phyloP scores from a whole-genome alignment of 2,888 invertebrate species.

The Cybosia mesomella region DNA sequence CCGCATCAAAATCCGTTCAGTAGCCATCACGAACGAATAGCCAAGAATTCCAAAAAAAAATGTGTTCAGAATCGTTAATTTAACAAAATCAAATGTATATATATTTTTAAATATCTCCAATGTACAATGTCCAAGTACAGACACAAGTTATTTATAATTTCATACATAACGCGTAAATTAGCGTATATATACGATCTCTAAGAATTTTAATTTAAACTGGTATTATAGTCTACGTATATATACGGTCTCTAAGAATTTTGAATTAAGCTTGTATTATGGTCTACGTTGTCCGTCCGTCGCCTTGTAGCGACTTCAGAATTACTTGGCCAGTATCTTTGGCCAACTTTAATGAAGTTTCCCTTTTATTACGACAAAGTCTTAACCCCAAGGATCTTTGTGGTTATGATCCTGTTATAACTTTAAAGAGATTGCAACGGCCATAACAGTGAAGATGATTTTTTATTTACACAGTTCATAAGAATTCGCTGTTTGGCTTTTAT shows the following conservation, averaged over 20 bases:
- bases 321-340: slow-evolving; percentile 73
- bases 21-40: too few relatives aligned
- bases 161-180: slow-evolving; percentile 7
- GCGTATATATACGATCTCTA: slow-evolving; percentile 24
- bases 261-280: slow-evolving; percentile 34
- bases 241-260: slow-evolving; percentile 29
- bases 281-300: slow-evolving; percentile 39
- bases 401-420: slow-evolving; percentile 82
- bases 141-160: too few relatives aligned
- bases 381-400: slow-evolving; percentile 77
- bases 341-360: slow-evolving; percentile 82
- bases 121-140: too few relatives aligned
- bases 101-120: too few relatives aligned
- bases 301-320: slow-evolving; percentile 62
- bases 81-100: too few relatives aligned
- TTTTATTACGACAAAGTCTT: slow-evolving; percentile 76
- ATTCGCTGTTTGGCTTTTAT: slow-evolving; percentile 47
- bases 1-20: too few relatives aligned
- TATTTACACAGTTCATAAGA: slow-evolving; percentile 55
- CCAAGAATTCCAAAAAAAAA: too few relatives aligned
- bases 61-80: too few relatives aligned
- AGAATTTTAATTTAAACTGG: slow-evolving; percentile 36
- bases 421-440: slow-evolving; percentile 71
- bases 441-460: slow-evolving; percentile 56
- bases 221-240: slow-evolving; percentile 19